Evolutionary conservation across 2,113 vertebrate species (phyloP).

Genomic region (Dicrurus megarhynchus): DNA sequence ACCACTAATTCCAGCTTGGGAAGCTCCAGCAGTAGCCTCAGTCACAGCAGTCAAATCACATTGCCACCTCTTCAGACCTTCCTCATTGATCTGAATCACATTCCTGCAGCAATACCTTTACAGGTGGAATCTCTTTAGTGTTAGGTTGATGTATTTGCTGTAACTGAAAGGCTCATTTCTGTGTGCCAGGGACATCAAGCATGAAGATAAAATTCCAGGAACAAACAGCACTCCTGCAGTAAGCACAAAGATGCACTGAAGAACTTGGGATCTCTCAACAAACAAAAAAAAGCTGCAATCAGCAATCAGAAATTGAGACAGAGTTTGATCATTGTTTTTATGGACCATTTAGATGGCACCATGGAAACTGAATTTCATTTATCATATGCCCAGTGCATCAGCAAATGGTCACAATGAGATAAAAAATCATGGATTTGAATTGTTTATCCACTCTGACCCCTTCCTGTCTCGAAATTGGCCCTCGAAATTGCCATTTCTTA

Average conservation of each 20-base stretch:
- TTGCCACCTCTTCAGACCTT: not conserved
- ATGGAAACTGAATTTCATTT: not conserved
- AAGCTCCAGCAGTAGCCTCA: not conserved
- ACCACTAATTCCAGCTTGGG: not conserved
- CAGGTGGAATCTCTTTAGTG: not conserved
- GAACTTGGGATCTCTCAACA: not conserved
- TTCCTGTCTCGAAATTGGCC: not conserved
- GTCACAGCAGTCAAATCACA: not conserved
- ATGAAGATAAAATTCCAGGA: not conserved
- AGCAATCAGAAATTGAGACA: not conserved
- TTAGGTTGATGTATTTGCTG: not conserved
- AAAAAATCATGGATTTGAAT: not conserved
- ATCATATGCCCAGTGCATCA: not conserved
- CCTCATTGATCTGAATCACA: accelerated
- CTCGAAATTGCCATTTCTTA: not conserved
- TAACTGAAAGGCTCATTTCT: not conserved
- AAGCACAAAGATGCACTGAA: not conserved
- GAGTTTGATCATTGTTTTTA: not conserved
- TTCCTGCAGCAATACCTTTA: not conserved
- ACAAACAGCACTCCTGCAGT: accelerated
- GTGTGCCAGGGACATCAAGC: not conserved
- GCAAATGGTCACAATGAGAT: not conserved
- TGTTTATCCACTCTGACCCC: not conserved
- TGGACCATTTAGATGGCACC: not conserved
- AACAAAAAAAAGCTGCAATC: not conserved